phyloP scores from a whole-genome alignment of 2,888 invertebrate species.

The Drosophila putrida region DNA sequence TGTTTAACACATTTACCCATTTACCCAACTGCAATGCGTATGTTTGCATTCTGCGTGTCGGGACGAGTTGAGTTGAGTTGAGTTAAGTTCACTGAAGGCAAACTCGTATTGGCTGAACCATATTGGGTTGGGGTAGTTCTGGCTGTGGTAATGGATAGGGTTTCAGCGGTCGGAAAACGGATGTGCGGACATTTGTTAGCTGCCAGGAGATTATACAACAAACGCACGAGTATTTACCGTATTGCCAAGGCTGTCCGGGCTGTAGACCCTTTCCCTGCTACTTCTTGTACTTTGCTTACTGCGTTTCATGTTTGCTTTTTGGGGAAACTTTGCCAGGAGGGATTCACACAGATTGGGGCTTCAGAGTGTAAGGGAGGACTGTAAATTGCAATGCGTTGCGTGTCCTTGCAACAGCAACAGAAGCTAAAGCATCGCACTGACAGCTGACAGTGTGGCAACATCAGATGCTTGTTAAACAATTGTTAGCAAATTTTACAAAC shows the following conservation, averaged over 20 bases:
- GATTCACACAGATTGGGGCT: constrained; percentile 40
- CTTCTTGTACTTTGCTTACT: too few relatives aligned
- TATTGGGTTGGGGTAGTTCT: not conserved
- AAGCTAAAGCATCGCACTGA: constrained; percentile 11
- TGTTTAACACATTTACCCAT: constrained; percentile 67
- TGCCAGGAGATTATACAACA: constrained; percentile 73
- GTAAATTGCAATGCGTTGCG: constrained; percentile 67
- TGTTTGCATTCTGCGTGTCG: constrained; percentile 68
- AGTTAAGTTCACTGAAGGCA: not conserved
- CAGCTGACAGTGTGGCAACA: not conserved
- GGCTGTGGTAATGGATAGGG: constrained; percentile 8
- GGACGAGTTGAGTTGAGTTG: constrained; percentile 20
- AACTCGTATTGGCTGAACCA: constrained; percentile 15
- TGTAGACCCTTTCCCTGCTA: too few relatives aligned
- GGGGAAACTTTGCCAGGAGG: constrained; percentile 44
- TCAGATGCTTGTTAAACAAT: constrained; percentile 61
- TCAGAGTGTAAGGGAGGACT: constrained; percentile 24
- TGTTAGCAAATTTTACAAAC: constrained; percentile 55
- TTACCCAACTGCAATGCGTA: constrained; percentile 73
- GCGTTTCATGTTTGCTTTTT: constrained; percentile 38
- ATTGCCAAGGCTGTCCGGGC: constrained; percentile 22
- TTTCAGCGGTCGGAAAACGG: constrained; percentile 57
- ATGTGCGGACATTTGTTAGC: constrained; percentile 76
- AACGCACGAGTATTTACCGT: constrained; percentile 67
- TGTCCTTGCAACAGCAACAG: constrained; percentile 31